A percentile compares a stretch with the other conserved stretches of the same genome.
Evolutionary conservation across 92 coral and sea anemone species (phyloP).

Genomic region (Zoanthus sansibaricus): DNA sequence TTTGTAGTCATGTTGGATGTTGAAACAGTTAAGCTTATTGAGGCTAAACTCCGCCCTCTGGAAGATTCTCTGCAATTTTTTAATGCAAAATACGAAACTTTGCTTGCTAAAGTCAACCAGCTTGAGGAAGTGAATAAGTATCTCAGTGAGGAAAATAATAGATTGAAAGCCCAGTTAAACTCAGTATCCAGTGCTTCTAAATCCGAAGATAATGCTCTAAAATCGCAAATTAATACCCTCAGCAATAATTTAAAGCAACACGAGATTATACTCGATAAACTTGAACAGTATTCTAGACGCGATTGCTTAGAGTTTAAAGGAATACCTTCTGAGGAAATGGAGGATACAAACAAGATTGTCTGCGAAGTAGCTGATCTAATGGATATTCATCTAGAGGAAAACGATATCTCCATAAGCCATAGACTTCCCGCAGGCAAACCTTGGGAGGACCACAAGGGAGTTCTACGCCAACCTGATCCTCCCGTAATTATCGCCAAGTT

Average conservation of each 20-base stretch:
- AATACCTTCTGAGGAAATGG: background rate
- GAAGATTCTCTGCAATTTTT: no score
- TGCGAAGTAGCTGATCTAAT: background rate
- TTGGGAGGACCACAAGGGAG: background rate
- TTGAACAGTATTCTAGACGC: no score
- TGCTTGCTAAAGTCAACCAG: background rate
- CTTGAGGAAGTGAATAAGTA: constrained; percentile 35
- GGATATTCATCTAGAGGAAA: constrained; percentile 8
- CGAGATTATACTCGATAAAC: background rate
- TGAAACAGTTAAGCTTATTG: no score
- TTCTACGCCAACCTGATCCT: no score
- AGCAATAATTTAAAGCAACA: background rate
- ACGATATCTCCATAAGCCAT: constrained; percentile 37
- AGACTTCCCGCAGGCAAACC: constrained; percentile 21
- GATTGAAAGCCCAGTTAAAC: background rate
- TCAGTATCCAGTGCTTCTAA: background rate
- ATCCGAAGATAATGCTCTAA: background rate
- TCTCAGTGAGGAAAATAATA: constrained; percentile 20
- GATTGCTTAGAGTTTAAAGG: no score
- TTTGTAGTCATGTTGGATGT: no score
- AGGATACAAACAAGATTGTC: background rate
- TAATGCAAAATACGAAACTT: no score
- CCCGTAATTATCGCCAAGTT: background rate
- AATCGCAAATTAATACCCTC: background rate
- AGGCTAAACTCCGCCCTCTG: no score